Evolutionary conservation across 2,797 vertebrate genomes (phyloP).

Genomic region (Enoplosus armatus): DNA sequence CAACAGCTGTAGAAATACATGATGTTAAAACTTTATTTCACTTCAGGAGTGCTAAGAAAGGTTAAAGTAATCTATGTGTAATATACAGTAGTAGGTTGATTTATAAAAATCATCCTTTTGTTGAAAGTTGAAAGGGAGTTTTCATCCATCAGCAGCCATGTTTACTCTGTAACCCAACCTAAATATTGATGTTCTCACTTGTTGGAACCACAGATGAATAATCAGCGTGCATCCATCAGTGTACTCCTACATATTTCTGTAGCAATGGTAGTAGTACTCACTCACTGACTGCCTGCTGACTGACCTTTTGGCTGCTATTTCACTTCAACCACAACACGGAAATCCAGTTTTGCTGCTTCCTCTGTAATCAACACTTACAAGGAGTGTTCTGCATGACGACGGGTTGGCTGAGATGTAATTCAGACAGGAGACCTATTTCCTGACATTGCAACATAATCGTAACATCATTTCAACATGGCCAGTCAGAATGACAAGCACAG

Average conservation of each 20-base stretch:
- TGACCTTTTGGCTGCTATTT: constrained; percentile 1
- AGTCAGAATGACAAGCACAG: constrained; percentile 50
- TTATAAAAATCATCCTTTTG: neutral
- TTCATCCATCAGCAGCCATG: neutral
- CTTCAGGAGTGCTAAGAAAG: constrained; percentile 2
- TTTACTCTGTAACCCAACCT: neutral
- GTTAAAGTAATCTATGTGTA: constrained; percentile 9
- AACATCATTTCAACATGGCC: constrained; percentile 59
- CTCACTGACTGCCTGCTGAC: neutral
- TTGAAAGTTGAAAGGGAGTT: constrained; percentile 1
- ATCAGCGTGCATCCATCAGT: neutral
- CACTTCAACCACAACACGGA: neutral
- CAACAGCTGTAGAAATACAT: constrained; percentile 29
- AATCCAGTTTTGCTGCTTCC: constrained; percentile 1
- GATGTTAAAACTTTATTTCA: constrained; percentile 32
- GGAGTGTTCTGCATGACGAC: neutral
- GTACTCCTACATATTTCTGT: neutral
- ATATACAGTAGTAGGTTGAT: neutral
- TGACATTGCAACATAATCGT: constrained; percentile 65
- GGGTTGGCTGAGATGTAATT: neutral
- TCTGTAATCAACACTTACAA: neutral
- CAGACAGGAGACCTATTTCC: constrained; percentile 44
- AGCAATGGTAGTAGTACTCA: neutral
- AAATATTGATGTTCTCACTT: neutral
- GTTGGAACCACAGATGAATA: neutral